phyloP scores from a whole-genome alignment of 2,113 vertebrate genomes.

The Oreamnos americanus region DNA sequence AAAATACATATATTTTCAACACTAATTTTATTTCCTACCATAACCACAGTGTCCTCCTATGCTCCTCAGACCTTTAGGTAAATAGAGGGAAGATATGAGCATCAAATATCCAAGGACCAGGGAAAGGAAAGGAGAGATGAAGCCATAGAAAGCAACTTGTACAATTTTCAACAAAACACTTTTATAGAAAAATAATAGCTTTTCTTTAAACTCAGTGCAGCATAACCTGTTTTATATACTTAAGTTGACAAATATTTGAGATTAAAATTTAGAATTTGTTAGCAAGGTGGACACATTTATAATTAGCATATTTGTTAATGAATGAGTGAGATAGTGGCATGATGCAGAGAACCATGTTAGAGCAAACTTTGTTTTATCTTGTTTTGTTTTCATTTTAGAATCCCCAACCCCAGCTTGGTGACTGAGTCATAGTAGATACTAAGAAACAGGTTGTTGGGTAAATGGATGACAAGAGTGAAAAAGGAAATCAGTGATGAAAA shows the following conservation, averaged over 20 bases:
- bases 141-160: not conserved
- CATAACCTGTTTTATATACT: not conserved
- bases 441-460: not conserved
- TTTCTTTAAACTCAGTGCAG: not conserved
- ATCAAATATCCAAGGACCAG: not conserved
- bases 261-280: not conserved
- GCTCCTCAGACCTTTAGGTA: not conserved
- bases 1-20: not conserved
- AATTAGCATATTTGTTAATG: not conserved
- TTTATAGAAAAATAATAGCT: not conserved
- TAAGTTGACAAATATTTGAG: not conserved
- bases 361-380: not conserved
- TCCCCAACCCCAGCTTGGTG: not conserved
- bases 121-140: not conserved
- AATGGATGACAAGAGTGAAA: not conserved
- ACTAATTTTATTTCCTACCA: not conserved
- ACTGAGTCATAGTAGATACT: not conserved
- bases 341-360: not conserved
- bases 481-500: not conserved
- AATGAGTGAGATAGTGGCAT: not conserved
- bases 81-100: not conserved
- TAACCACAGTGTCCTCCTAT: not conserved
- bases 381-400: not conserved
- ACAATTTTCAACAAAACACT: not conserved
- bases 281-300: not conserved